phyloP scores from a whole-genome alignment of 2,888 invertebrate genomes.

The Ichneumon xanthorius region DNA sequence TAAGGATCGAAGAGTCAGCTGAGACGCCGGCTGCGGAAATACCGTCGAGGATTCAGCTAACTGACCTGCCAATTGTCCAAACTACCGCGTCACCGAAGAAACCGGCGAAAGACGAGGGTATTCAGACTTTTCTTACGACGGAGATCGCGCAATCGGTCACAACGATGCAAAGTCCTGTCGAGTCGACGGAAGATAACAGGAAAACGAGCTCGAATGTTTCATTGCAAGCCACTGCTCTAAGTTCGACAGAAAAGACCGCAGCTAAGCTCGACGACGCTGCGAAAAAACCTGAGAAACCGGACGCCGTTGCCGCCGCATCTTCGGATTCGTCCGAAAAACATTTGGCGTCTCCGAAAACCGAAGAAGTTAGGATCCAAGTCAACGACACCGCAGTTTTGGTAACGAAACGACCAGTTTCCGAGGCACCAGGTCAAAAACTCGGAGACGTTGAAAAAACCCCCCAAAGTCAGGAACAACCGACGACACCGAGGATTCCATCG shows the following conservation, averaged over 20 bases:
- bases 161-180: conserved; percentile 51
- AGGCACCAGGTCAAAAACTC: conserved; percentile 39
- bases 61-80: conserved; percentile 67
- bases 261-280: conserved; percentile 18
- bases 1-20: conserved; percentile 69
- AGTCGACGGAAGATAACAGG: conserved; percentile 20
- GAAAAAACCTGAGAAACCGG: conserved; percentile 25
- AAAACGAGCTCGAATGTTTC: conserved; percentile 1
- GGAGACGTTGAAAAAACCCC: conserved; percentile 36
- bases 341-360: conserved; percentile 36
- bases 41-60: conserved; percentile 64
- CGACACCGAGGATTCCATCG: conserved; percentile 34
- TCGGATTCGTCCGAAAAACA: conserved; percentile 22
- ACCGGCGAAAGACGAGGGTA: conserved; percentile 21
- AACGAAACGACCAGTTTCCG: conserved; percentile 57
- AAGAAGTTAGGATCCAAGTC: conserved; percentile 70
- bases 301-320: neutral
- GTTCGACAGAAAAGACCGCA: conserved; percentile 10
- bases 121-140: conserved; percentile 33
- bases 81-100: conserved; percentile 25
- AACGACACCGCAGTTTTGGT: conserved; percentile 72
- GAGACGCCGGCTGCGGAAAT: conserved; percentile 56
- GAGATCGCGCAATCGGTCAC: conserved; percentile 45
- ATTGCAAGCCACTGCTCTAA: conserved; percentile 23
- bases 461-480: conserved; percentile 44